These are phyloP conservation scores for Falco biarmicus DNA, from an alignment of 2,797 vertebrate species.

Conservation along the genomic window DNA sequence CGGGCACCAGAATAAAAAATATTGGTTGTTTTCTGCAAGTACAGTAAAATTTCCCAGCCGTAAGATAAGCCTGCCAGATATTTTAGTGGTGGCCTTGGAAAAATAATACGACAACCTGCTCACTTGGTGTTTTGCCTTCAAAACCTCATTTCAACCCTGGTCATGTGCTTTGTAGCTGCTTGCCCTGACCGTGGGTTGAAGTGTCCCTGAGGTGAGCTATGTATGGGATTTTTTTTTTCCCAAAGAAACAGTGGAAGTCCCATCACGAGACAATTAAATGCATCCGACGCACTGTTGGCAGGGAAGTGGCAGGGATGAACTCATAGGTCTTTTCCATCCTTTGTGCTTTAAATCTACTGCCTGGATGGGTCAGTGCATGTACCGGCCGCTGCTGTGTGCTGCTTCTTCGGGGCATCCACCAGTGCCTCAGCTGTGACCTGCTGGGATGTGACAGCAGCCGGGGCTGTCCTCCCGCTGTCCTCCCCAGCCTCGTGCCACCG, in stretches of 20 bases:
- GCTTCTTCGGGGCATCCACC: neutral
- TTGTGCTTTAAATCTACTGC: neutral
- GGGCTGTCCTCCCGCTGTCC: neutral
- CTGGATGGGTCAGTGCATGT: neutral
- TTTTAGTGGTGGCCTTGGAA: constrained; percentile 42
- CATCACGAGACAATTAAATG: neutral
- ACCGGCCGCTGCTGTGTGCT: neutral
- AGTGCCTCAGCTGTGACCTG: neutral
- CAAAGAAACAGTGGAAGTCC: constrained; percentile 19
- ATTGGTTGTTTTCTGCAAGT: constrained; percentile 60
- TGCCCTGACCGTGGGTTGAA: neutral
- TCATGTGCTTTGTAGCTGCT: constrained; percentile 16
- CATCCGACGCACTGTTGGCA: constrained; percentile 12
- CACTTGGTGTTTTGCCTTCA: constrained; percentile 14
- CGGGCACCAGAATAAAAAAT: constrained; percentile 1
- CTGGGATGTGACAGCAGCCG: neutral
- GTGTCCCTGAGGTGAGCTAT: neutral
- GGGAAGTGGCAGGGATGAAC: constrained; percentile 11
- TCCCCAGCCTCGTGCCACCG: neutral
- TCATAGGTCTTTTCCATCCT: constrained; percentile 25
- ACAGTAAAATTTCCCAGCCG: constrained; percentile 46
- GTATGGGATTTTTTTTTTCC: neutral
- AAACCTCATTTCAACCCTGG: constrained; percentile 42
- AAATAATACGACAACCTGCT: constrained; percentile 59
- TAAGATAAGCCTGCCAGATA: constrained; percentile 45